Base-by-base conservation (phyloP, 2,797 vertebrate genomes). In the Danionella dracula region DNA sequence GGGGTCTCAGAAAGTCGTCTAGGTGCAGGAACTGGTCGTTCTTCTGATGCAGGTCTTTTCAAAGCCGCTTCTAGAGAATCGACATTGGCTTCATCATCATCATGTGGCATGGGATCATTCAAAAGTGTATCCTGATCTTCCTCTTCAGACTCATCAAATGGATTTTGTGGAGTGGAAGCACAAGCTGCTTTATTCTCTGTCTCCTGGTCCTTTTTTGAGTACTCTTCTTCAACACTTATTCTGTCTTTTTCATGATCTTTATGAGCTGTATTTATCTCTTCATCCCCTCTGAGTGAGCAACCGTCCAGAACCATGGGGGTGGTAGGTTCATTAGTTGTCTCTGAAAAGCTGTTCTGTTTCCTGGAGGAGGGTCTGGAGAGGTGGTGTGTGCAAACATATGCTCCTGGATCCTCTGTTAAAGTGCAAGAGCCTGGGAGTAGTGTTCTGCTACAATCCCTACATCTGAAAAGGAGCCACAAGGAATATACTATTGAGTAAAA, bases 371-470 rank as follows among this genome's bases (percentile, higher is more conserved):
- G 68, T 64, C 87, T 90, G 29, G 87, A 46, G 4, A 92, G 88
- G 75, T 92, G 94, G 59, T 94, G 92, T 0, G 77, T 89, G 70
- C 96, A 99, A 72, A 97, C 89, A 35, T 97, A 88, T 1, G 91
- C 87, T 34, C 93, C 93, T 0, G 84, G 81, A 69, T 93, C 87
- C 0, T 77, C 79, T 20, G 88, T 90, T 0, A 82, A 79, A 82
- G 82, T 91, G 86, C 99, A 99, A 0, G 95, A 93, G 37, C 96
- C 96, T 0, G 94, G 95, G 41, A 99, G 86, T 78, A 98, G 83
- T 0, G 93, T 98, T 81, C 95, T 94, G 82, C 84, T 91, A 71
- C 97, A 99, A 77, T 95, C 91, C 45, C 74, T 91, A 84, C 96
- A 99, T 81, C 97, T 99, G 77, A 71, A 44, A 60, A 46, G n/a